These are phyloP conservation scores for Brevimyrus niger DNA, from an alignment of 2,113 vertebrate species.

Conservation along the genomic window DNA sequence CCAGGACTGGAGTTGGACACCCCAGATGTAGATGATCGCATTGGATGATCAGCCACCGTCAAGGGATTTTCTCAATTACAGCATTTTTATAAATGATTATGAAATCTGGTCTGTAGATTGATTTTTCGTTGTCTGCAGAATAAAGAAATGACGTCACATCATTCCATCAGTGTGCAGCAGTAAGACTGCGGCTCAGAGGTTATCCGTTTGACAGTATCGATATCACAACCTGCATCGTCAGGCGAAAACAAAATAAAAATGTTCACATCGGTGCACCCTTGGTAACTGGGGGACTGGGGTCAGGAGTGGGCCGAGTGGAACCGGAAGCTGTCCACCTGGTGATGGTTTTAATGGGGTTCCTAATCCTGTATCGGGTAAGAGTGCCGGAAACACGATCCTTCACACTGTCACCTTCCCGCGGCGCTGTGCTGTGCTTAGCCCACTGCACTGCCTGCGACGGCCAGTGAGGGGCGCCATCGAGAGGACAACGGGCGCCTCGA, in stretches of 20 bases:
- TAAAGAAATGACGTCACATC: not conserved
- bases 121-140: not conserved
- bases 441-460: not conserved
- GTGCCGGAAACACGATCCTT: not conserved
- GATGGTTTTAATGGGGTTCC: not conserved
- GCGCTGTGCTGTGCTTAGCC: not conserved
- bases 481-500: not conserved
- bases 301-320: not conserved
- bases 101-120: not conserved
- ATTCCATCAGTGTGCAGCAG: not conserved
- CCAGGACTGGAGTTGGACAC: too few relatives aligned
- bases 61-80: not conserved
- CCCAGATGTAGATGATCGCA: not conserved
- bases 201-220: not conserved
- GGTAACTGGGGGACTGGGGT: not conserved
- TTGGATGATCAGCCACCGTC: not conserved
- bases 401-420: not conserved
- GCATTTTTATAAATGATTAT: not conserved
- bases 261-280: not conserved
- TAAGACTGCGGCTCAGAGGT: not conserved
- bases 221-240: not conserved
- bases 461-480: not conserved
- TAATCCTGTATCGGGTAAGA: not conserved
- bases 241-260: not conserved
- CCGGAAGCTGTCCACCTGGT: not conserved